Percentiles rank a stretch among this genome's conserved stretches.
These are phyloP conservation scores for Drosophila sproati DNA, from an alignment of 1,140 invertebrate species.

Conservation along the genomic window DNA sequence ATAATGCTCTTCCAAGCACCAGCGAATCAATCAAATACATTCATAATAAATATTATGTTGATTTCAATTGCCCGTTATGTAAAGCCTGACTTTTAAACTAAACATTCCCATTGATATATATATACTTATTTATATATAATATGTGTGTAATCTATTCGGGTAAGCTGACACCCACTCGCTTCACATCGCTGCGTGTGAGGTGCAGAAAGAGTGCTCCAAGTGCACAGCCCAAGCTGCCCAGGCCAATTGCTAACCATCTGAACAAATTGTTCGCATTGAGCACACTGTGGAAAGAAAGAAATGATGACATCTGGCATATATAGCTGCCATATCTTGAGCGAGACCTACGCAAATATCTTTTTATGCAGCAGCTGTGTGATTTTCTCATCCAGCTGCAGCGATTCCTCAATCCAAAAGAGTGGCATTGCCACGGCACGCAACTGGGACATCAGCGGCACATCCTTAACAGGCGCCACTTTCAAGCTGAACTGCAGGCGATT, in stretches of 20 bases:
- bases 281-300: slow-evolving; percentile 4
- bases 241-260: slow-evolving; percentile 43
- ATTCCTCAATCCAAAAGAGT: slow-evolving; percentile 91
- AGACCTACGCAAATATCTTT: slow-evolving; percentile 85
- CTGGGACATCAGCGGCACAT: slow-evolving; percentile 88
- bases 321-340: too few species aligned
- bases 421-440: slow-evolving; percentile 87
- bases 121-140: too few species aligned
- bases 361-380: slow-evolving; percentile 85
- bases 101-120: too few species aligned
- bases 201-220: slow-evolving; percentile 39
- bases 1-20: slow-evolving; percentile 22
- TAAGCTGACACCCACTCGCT: slow-evolving; percentile 26
- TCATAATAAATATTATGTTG: slow-evolving; percentile 17
- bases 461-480: slow-evolving; percentile 86
- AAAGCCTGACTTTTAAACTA: not conserved
- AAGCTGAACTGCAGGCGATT: slow-evolving; percentile 90
- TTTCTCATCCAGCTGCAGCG: slow-evolving; percentile 86
- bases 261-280: slow-evolving; percentile 48
- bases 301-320: not conserved
- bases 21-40: slow-evolving; percentile 14
- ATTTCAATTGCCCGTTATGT: not conserved
- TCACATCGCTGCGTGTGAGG: slow-evolving; percentile 25
- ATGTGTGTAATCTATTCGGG: too few species aligned
- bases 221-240: slow-evolving; percentile 43